Evolutionary conservation across 1,140 invertebrate genomes (phyloP), one percentile per base, ranked within the genome.

Genomic region (Drosophila nigrodunni): DNA sequence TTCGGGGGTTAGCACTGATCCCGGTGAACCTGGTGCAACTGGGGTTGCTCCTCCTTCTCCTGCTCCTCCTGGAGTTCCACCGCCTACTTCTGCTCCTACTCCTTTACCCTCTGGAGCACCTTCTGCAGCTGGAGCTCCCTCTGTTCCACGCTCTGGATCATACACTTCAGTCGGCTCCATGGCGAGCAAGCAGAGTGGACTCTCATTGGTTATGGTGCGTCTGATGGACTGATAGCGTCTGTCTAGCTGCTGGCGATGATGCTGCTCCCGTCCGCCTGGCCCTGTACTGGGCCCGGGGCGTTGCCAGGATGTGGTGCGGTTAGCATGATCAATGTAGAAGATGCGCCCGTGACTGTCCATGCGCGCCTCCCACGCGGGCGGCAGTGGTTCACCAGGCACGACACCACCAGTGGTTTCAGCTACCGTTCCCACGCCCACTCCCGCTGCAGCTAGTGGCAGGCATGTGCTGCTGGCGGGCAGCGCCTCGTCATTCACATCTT

Each of bases 291-390:
- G 93, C 9, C 95, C 94, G 0, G 97, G 97, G 49, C 97, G 93
- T 80, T 97, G 96, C 98, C 97, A 98, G 13, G 97, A 98, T 4
- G 97, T 98, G 10, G 96, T 98, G n/a, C 97, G 94, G 79, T 97
- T 97, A 1, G 97, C 94, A 89, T 98, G 97, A 93, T 98, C 97
- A 44, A 98, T 97, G 87, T 98, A 98, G 92, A 98, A 98, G 57
- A 98, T 96, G 47, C 97, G 94, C 0, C 97, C 97, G 86, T 98
- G 97, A 79, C 96, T 97, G 90, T 98, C 97, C 93, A 98, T 97
- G 55, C 97, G 94, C 1, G 97, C 97, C 94, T 98, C 97, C 97
- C 97, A 98, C 18, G 96, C 96, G 95, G 97, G 95, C 43, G 97
- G 97, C 72, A 98, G 92, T 15, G 98, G 97, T 59, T 91, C 90